phyloP scores from a whole-genome alignment of 2,797 vertebrate species.

The Pygocentrus nattereri region DNA sequence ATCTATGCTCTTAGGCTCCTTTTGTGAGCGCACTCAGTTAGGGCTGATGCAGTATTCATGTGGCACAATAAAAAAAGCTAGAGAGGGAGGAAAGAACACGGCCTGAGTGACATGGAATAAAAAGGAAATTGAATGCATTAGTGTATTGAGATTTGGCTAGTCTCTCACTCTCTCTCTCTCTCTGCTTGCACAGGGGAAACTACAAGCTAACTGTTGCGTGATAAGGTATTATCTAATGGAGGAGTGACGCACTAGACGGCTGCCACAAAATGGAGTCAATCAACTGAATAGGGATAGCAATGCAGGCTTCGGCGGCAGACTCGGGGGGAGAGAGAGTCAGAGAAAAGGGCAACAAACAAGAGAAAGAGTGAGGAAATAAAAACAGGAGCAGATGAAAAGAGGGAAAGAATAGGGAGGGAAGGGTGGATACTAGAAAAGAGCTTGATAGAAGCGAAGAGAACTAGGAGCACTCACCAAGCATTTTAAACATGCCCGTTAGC shows the following conservation, averaged over 20 bases:
- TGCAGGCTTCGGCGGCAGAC: slow-evolving; percentile 63
- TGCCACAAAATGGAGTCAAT: slow-evolving; percentile 77
- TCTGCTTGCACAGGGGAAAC: slow-evolving; percentile 50
- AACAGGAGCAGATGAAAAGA: slow-evolving; percentile 35
- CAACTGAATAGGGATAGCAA: slow-evolving; percentile 76
- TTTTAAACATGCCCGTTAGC: slow-evolving; percentile 72
- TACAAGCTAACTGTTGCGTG: slow-evolving; percentile 64
- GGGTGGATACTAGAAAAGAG: slow-evolving; percentile 39
- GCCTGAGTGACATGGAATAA: slow-evolving; percentile 66
- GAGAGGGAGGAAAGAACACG: slow-evolving; percentile 44
- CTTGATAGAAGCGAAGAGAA: slow-evolving; percentile 53
- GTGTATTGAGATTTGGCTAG: slow-evolving; percentile 68
- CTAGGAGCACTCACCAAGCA: slow-evolving; percentile 65
- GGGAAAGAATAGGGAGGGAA: background rate
- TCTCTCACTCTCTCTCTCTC: slow-evolving; percentile 7
- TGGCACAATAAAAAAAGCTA: slow-evolving; percentile 60
- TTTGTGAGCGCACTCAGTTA: slow-evolving; percentile 60
- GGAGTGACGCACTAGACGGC: slow-evolving; percentile 64
- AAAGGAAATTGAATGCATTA: slow-evolving; percentile 66
- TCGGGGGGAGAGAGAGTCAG: slow-evolving; percentile 37
- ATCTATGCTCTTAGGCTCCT: slow-evolving; percentile 59
- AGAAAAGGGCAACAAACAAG: slow-evolving; percentile 46
- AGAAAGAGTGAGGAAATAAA: slow-evolving; percentile 1
- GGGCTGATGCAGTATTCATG: slow-evolving; percentile 71
- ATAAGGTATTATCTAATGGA: slow-evolving; percentile 71